Conservation (phyloP, 2,113 vertebrate genomes). For the Caretta caretta region DNA sequence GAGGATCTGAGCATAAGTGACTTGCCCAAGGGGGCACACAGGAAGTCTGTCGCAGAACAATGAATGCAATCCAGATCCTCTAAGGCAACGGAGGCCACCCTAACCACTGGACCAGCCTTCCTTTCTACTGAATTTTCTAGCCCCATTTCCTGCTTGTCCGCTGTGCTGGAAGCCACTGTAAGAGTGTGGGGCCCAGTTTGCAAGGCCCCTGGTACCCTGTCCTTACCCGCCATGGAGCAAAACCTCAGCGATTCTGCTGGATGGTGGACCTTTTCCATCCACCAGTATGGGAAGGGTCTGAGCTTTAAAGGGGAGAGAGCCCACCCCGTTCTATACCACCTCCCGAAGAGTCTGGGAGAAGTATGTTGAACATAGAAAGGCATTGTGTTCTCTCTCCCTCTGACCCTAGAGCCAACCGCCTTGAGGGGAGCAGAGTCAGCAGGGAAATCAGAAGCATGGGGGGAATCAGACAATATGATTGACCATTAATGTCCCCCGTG, state of each 20-base stretch:
- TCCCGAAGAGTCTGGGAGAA: background rate
- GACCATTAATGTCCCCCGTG: constrained; percentile 6
- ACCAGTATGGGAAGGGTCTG: accelerated
- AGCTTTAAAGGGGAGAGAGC: background rate
- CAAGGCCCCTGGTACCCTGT: background rate
- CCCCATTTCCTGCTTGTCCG: background rate
- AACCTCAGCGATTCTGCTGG: background rate
- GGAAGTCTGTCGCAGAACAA: background rate
- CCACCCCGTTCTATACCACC: background rate
- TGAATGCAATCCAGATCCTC: background rate
- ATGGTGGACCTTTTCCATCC: constrained; percentile 15
- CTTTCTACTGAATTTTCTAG: background rate
- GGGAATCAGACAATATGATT: background rate
- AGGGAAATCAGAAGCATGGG: background rate
- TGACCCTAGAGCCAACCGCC: background rate
- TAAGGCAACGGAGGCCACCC: background rate
- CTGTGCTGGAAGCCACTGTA: background rate
- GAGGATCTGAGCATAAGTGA: background rate
- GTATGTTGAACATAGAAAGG: background rate
- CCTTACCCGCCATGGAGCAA: background rate
- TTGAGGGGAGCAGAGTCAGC: background rate
- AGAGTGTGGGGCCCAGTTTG: background rate
- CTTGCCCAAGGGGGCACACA: background rate
- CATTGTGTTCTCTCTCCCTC: background rate
- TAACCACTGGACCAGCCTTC: background rate